Evolutionary conservation across 2,888 invertebrate genomes (phyloP).

Genomic region (Dione vanillae): DNA sequence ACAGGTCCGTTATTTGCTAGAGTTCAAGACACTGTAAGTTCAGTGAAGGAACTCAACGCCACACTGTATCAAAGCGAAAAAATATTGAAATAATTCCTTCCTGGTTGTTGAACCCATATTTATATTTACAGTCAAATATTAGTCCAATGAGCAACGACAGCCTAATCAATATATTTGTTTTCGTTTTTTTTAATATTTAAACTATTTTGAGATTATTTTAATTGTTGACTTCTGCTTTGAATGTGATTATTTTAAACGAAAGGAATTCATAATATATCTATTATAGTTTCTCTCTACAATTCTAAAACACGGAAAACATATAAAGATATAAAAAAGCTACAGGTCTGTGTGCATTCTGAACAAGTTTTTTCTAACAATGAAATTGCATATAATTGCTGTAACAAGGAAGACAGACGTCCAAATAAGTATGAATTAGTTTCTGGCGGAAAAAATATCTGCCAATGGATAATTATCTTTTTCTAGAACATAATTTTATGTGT

Average conservation of each 20-base stretch:
- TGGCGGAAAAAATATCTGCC: conserved; percentile 64
- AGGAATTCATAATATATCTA: neutral
- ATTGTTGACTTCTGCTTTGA: neutral
- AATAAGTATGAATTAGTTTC: conserved; percentile 48
- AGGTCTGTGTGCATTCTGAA: neutral
- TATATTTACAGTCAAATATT: too few species aligned
- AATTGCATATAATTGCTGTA: conserved; percentile 50
- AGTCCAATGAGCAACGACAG: too few species aligned
- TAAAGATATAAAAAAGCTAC: neutral
- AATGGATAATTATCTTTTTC: conserved; percentile 57
- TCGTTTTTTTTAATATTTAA: too few species aligned
- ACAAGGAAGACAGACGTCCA: conserved; percentile 46
- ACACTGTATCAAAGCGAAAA: too few species aligned
- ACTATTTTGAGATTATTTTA: too few species aligned
- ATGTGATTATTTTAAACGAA: neutral
- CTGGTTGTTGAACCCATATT: too few species aligned
- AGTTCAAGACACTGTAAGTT: too few species aligned
- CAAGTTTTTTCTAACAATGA: conserved; percentile 45
- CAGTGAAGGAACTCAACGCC: too few species aligned
- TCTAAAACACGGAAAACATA: neutral
- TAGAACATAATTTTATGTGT: conserved; percentile 17
- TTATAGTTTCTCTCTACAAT: neutral
- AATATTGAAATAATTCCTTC: too few species aligned
- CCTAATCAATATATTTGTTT: too few species aligned
- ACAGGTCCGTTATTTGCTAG: too few species aligned